These are phyloP conservation scores for Teleogryllus occipitalis DNA, from an alignment of 1,140 invertebrate species.

Conservation along the genomic window DNA sequence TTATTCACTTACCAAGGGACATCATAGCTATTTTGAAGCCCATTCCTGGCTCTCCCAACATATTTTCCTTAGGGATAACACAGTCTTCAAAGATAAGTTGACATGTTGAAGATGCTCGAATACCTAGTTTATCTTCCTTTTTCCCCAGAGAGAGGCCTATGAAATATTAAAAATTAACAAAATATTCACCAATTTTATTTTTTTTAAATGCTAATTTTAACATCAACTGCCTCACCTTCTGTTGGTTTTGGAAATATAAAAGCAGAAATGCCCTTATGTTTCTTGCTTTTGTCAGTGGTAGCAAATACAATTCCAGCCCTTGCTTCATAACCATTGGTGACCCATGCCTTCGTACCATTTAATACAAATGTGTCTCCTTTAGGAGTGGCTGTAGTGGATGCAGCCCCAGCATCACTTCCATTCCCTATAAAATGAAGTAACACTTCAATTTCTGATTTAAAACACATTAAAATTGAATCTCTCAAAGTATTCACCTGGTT, in stretches of 20 bases:
- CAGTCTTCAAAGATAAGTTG: constrained; percentile 93
- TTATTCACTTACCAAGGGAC: constrained; percentile 47
- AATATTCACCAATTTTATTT: background rate
- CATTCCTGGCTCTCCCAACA: constrained; percentile 54
- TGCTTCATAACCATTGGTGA: constrained; percentile 66
- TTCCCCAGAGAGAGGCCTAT: constrained; percentile 74
- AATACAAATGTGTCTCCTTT: constrained; percentile 56
- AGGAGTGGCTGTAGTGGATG: constrained; percentile 53
- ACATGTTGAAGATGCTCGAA: constrained; percentile 85
- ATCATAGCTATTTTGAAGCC: constrained; percentile 89
- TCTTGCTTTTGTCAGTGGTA: constrained; percentile 58
- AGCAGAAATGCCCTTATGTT: constrained; percentile 55
- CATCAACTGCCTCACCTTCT: constrained; percentile 36
- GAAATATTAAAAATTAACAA: background rate
- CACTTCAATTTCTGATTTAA: too few relatives aligned
- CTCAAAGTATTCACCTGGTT: constrained; percentile 40
- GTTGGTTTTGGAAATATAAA: constrained; percentile 40
- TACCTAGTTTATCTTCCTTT: constrained; percentile 95
- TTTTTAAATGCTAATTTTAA: too few relatives aligned
- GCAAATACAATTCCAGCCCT: constrained; percentile 65
- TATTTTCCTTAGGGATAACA: constrained; percentile 65
- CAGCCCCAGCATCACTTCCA: constrained; percentile 69
- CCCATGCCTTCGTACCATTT: constrained; percentile 74
- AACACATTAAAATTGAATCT: too few relatives aligned
- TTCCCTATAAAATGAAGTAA: constrained; percentile 34